Conservation (phyloP, 1,140 invertebrate species). For the Heliconius himera region DNA sequence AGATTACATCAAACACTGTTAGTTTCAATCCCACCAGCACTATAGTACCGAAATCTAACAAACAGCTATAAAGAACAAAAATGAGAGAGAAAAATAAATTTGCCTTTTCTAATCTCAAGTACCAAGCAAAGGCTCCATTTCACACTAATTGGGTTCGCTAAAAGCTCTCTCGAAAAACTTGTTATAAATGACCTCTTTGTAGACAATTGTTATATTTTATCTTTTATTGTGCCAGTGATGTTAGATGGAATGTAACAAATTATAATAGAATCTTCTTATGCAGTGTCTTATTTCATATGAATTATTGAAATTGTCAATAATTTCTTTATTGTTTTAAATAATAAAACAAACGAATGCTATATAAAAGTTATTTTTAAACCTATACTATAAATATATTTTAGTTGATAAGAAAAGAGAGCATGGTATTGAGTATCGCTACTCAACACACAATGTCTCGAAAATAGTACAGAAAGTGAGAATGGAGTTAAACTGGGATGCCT, state of each 20-base stretch:
- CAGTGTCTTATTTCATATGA: too few species aligned
- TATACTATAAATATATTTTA: too few species aligned
- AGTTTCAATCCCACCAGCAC: neutral
- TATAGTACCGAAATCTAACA: conserved; percentile 22
- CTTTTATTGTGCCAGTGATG: neutral
- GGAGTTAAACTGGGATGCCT: too few species aligned
- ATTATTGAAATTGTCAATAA: too few species aligned
- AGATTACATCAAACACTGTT: neutral
- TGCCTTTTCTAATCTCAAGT: conserved; percentile 47
- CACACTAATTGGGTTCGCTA: conserved; percentile 57
- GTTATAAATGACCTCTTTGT: conserved; percentile 40
- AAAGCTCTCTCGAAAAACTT: conserved; percentile 52
- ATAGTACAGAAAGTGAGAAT: too few species aligned
- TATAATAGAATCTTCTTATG: too few species aligned
- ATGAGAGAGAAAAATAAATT: conserved; percentile 50
- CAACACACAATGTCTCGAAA: too few species aligned
- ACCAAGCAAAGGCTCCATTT: conserved; percentile 47
- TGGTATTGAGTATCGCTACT: too few species aligned
- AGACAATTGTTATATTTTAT: conserved; percentile 8
- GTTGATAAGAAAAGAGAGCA: too few species aligned
- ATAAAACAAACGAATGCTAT: too few species aligned
- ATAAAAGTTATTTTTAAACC: too few species aligned
- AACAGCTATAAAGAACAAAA: conserved; percentile 46
- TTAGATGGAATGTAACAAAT: neutral
- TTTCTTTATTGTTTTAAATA: too few species aligned